Percentiles rank a stretch among this genome's conserved stretches.
Evolutionary conservation across 92 coral and sea anemone species (phyloP).

Genomic region (Ricordea florida): DNA sequence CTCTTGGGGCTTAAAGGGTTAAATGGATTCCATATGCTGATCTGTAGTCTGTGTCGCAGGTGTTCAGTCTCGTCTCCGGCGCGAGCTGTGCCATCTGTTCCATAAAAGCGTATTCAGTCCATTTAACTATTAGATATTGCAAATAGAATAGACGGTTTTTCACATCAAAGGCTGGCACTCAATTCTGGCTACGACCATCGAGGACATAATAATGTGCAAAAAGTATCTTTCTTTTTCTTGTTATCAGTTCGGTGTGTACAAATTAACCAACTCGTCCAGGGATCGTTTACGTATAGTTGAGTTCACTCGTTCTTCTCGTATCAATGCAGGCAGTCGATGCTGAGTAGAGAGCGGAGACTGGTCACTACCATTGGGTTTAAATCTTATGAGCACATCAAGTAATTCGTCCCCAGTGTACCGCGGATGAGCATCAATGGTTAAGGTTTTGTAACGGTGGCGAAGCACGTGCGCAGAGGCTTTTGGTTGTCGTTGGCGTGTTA

Average conservation of each 20-base stretch:
- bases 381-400: constrained; percentile 62
- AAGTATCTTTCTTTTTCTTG: too few species aligned
- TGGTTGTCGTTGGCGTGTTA: constrained; percentile 83
- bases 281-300: constrained; percentile 56
- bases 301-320: constrained; percentile 71
- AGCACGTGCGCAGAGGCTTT: constrained; percentile 85
- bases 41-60: too few species aligned
- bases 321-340: constrained; percentile 51
- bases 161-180: too few species aligned
- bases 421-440: constrained; percentile 57
- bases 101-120: too few species aligned
- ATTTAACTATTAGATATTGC: too few species aligned
- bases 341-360: constrained; percentile 8
- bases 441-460: constrained; percentile 70
- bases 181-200: too few species aligned
- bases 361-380: constrained; percentile 18
- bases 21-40: too few species aligned
- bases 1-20: too few species aligned
- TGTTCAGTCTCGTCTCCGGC: too few species aligned
- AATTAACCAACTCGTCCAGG: not conserved
- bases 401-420: constrained; percentile 85
- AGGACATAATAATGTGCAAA: too few species aligned
- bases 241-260: not conserved
- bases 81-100: too few species aligned
- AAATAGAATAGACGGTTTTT: too few species aligned